phyloP scores from a whole-genome alignment of 2,113 vertebrate genomes.

The Hiodon alosoides region DNA sequence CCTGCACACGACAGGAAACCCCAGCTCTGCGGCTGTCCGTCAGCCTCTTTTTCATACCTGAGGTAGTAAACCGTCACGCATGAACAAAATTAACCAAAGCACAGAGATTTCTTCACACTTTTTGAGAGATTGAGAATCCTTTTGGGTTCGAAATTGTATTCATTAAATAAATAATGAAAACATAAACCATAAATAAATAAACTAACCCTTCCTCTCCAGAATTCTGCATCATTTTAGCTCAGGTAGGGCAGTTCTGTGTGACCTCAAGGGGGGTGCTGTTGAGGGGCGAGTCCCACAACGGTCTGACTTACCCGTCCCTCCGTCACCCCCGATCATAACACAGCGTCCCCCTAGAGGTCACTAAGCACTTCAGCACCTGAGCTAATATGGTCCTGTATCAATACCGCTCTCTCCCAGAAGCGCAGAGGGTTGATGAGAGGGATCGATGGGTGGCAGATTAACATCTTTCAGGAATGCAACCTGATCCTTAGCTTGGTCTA shows the following conservation, averaged over 20 bases:
- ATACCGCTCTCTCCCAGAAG: constrained; percentile 5
- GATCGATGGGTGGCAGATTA: background rate
- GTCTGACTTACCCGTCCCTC: background rate
- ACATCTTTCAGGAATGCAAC: constrained; percentile 1
- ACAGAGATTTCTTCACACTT: no score
- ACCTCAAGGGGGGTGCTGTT: background rate
- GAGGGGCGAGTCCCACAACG: background rate
- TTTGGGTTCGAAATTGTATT: no score
- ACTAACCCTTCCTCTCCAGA: background rate
- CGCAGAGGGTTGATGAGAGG: constrained; percentile 14
- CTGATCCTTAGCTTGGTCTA: background rate
- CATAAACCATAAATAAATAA: background rate
- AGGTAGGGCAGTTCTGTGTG: background rate
- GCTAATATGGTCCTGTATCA: background rate
- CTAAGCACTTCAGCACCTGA: constrained; percentile 4
- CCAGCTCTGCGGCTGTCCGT: background rate
- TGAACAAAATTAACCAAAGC: no score
- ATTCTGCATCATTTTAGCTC: background rate
- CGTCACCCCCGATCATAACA: background rate
- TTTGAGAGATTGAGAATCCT: no score
- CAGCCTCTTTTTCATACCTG: background rate
- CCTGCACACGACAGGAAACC: background rate
- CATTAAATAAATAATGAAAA: no score
- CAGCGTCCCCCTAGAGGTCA: no score
- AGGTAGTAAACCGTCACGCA: no score